Percentiles rank a stretch among this genome's conserved stretches.
phyloP scores from a whole-genome alignment of 2,797 vertebrate species.

The Pseudomugil gertrudae region DNA sequence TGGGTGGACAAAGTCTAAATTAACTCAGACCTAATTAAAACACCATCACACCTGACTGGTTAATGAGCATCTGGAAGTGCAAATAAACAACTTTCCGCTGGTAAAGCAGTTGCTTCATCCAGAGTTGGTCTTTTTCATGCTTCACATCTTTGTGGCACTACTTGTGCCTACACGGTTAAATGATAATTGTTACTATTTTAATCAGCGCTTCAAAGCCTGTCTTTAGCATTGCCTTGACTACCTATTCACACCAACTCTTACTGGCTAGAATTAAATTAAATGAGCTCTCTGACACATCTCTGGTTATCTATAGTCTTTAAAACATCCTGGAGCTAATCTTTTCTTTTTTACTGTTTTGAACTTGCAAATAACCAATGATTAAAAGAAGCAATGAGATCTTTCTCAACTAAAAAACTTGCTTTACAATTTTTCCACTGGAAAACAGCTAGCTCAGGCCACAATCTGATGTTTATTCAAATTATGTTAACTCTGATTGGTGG shows the following conservation, averaged over 20 bases:
- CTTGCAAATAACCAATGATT: not conserved
- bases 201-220: conserved; percentile 47
- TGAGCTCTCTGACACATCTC: conserved; percentile 6
- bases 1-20: conserved; percentile 39
- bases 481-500: not conserved
- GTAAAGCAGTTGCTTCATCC: conserved; percentile 31
- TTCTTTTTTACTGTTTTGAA: conserved; percentile 9
- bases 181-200: conserved; percentile 50
- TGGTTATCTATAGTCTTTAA: conserved; percentile 23
- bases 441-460: not conserved
- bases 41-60: conserved; percentile 37
- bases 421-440: not conserved
- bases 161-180: conserved; percentile 20
- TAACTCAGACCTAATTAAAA: conserved; percentile 64
- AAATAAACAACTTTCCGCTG: conserved; percentile 27
- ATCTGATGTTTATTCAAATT: not conserved
- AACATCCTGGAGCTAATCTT: conserved; percentile 9
- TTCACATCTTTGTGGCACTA: conserved; percentile 23
- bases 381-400: not conserved
- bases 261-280: conserved; percentile 32
- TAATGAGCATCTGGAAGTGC: conserved; percentile 55
- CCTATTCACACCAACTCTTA: conserved; percentile 5
- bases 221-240: conserved; percentile 46
- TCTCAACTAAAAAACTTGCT: not conserved
- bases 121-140: conserved; percentile 35